Evolutionary conservation across 35 echinoderm and acorn worm species (phyloP), one percentile per base, ranked within the genome.

Genomic region (Lytechinus variegatus): DNA sequence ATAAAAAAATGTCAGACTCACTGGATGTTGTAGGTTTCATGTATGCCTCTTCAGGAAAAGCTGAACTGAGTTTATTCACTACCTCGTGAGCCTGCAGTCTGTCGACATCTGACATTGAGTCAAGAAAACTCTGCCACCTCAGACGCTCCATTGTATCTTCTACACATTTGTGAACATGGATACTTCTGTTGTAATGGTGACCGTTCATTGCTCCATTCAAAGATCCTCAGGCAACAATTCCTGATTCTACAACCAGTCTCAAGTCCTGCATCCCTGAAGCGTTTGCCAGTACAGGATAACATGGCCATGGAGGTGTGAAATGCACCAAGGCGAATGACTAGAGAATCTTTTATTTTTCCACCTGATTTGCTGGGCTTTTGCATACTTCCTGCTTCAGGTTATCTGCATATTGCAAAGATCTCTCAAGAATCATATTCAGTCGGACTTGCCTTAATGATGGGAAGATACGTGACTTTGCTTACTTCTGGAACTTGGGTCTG

Each of bases 271-370:
- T 98, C 97, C 11, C 94, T 6, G 54, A 97, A 97, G 6, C 95
- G 94, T 92, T 96, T 99, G 2, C 98, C 98, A 91, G 97, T 99
- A 19, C 94, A 95, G 10, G 95, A 95, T 14, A 99, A 86, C 28
- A 95, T 53, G 9, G 96, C 54, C 94, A 97, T 96, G 9, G 94
- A 57, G n/a, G 97, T 99, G 86, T 99, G 97, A 66, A 99, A 97
- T 27, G 86, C 61, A 19, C 97, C 98, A 54, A 99, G 95, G 10
- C 96, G 57, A 4, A 97, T 21, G 8, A 99, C 96, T 28, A 96
- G 53, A 53, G 19, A 89, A 89, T 89, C 9, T 89, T 1, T 55
- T n/a, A 52, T 54, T 96, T 51, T 95, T 94, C 96, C 98, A 99
- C 16, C 98, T 54, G 52, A 99, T 99, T 21, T 52, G 27, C 54